These are phyloP conservation scores for Apomyelois bistriatella DNA, from an alignment of 2,888 invertebrate species.

Conservation along the genomic window DNA sequence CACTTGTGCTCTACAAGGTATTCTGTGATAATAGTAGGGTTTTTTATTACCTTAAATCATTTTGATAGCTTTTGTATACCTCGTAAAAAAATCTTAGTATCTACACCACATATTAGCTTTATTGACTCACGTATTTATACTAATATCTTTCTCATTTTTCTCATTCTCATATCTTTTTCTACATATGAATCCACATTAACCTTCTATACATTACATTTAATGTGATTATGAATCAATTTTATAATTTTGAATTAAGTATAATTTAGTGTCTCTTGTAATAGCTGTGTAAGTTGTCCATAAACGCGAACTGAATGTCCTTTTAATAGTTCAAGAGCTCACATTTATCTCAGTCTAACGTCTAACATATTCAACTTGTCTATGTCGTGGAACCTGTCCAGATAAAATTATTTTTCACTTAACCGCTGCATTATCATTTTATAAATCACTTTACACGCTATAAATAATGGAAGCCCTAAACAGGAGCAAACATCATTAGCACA, in stretches of 20 bases:
- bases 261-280: not conserved
- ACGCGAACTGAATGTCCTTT: not conserved
- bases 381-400: conserved; percentile 1
- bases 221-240: no score
- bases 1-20: no score
- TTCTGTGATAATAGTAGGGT: no score
- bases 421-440: conserved; percentile 10
- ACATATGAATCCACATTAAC: no score
- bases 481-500: conserved; percentile 33
- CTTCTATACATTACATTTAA: no score
- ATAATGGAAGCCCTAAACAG: conserved; percentile 26
- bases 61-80: no score
- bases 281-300: not conserved
- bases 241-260: not conserved
- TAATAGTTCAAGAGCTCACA: conserved; percentile 2
- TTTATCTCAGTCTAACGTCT: conserved; percentile 2
- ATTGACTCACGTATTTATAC: no score
- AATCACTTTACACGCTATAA: conserved; percentile 20
- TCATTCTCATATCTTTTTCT: no score
- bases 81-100: no score
- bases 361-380: conserved; percentile 1
- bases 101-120: no score
- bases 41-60: no score
- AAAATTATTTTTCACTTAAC: conserved; percentile 11
- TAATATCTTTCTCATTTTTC: no score